Evolutionary conservation across 2,797 vertebrate genomes (phyloP), one percentile per base, ranked within the genome.

Genomic region (Denticeps clupeoides): DNA sequence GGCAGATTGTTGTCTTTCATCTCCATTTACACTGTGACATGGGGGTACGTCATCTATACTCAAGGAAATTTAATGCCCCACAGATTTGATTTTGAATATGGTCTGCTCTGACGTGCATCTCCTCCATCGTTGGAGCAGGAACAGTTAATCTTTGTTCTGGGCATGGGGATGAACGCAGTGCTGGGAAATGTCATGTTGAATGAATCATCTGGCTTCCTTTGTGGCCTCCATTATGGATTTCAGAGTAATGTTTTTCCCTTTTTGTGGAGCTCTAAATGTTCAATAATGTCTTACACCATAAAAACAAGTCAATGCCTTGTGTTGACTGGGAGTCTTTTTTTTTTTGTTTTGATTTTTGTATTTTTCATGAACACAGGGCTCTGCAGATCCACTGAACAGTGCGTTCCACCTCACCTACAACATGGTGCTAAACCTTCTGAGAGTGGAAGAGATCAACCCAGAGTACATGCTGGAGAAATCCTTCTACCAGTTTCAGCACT

Each of bases 391-490:
- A 21, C 67, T 99, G 38, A 96, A 98, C 74, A 95, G 91, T 27
- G 91, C 90, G 2, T 99, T 98, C 63, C 92, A 97, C 52, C 80
- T 93, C 62, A 98, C 95, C 0, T 99, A 97, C 70, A 98, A 99
- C 77, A 99, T 95, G 92, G 93, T 99, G 51, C 73, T 99, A 59
- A 99, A 99, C 67, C 78, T 99, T 62, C 79, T 98, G 56, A 87
- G 87, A 2, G 94, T 98, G 60, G 92, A 99, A 70, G 92, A 99
- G 72, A 99, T 99, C 67, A 99, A 99, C 70, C 91, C 94, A 0
- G 94, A 96, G 70, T 97, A 95, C 65, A 97, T 93, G 92, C 73
- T 99, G 73, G 94, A 97, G 72, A 98, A 99, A 51, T 97, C 94
- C 4, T 86, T 97, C 72, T 97, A 96, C 68, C 95, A 99, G 69